Evolutionary conservation across 2,113 vertebrate genomes (phyloP).

Genomic region (Brachionichthys hirsutus): DNA sequence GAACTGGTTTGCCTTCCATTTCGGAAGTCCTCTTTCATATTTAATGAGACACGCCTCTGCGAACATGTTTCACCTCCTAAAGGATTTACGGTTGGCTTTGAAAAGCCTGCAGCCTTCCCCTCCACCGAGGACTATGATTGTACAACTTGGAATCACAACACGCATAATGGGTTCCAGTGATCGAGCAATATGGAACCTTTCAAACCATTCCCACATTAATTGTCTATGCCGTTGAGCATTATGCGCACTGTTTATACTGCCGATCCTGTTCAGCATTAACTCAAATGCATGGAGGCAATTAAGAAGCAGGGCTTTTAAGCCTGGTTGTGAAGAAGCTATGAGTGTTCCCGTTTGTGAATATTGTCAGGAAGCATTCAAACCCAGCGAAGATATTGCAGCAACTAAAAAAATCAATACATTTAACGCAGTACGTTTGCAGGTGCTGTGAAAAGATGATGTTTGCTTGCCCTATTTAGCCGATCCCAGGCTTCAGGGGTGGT

Average conservation of each 20-base stretch:
- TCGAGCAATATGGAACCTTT: conserved; percentile 25
- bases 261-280: neutral
- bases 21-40: neutral
- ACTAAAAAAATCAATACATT: neutral
- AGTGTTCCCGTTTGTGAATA: neutral
- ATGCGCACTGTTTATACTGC: neutral
- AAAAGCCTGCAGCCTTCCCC: conserved; percentile 10
- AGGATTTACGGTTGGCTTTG: conserved; percentile 15
- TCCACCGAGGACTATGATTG: conserved; percentile 2
- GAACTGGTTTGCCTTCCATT: neutral
- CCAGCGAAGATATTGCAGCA: neutral
- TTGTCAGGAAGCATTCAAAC: neutral
- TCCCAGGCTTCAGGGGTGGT: neutral
- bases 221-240: conserved; percentile 13
- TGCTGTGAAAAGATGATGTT: neutral
- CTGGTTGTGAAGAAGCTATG: no score
- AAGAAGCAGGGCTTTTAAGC: neutral
- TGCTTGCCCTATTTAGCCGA: neutral
- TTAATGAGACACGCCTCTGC: neutral
- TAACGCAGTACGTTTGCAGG: neutral
- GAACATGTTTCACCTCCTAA: neutral
- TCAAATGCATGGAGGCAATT: conserved; percentile 3
- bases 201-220: conserved; percentile 8
- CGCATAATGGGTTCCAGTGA: conserved; percentile 13
- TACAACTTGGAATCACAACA: conserved; percentile 5